Conservation (phyloP, 2,113 vertebrate species). For the Plectropomus leopardus region DNA sequence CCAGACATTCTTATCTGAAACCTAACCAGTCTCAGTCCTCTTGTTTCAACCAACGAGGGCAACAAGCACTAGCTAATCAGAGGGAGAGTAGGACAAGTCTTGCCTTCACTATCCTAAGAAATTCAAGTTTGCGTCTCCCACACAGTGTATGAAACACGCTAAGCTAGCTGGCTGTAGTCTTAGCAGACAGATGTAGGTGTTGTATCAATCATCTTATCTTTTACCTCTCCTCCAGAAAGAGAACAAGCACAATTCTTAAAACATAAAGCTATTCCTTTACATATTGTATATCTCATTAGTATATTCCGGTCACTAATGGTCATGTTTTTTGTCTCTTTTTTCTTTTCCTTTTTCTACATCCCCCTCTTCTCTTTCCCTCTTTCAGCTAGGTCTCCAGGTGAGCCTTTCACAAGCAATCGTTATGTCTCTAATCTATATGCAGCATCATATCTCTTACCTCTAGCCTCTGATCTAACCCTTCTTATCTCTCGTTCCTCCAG, state of each 20-base stretch:
- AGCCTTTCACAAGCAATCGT: constrained; percentile 55
- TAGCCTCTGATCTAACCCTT: not conserved
- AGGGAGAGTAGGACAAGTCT: no score
- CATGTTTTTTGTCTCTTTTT: constrained; percentile 41
- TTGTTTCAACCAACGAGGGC: no score
- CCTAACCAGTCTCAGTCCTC: no score
- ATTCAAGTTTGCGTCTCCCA: no score
- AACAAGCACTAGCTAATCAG: no score
- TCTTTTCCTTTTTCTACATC: constrained; percentile 27
- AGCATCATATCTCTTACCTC: constrained; percentile 5
- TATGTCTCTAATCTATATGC: constrained; percentile 15
- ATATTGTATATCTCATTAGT: not conserved
- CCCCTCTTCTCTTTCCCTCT: constrained; percentile 16
- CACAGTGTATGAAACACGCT: not conserved
- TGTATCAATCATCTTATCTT: not conserved
- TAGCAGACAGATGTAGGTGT: not conserved
- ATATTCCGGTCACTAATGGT: constrained; percentile 16
- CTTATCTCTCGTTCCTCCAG: constrained; percentile 64
- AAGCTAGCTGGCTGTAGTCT: not conserved
- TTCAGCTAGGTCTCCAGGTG: constrained; percentile 83
- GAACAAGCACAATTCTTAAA: constrained; percentile 11
- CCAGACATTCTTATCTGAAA: no score
- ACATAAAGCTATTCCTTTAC: constrained; percentile 29
- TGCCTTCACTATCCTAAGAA: no score
- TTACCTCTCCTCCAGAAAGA: not conserved